A percentile compares a stretch with the other conserved stretches of the same genome.
Conservation (phyloP, 2,797 vertebrate species). For the Tiaroga cobitis region DNA sequence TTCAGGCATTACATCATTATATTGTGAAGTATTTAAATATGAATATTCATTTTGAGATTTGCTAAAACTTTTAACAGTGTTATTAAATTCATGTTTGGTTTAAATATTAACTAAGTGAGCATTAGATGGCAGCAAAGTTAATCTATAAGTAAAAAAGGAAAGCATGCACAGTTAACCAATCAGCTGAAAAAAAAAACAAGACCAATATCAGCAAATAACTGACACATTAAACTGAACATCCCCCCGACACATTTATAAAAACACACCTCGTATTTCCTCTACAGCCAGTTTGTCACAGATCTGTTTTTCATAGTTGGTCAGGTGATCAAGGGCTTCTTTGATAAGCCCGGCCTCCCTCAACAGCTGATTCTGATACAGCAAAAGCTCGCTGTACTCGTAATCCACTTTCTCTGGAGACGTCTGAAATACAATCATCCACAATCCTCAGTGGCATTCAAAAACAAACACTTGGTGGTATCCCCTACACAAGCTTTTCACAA, state of each 20-base stretch:
- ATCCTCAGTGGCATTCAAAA: neutral
- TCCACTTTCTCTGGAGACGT: slow-evolving; percentile 98
- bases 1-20: neutral
- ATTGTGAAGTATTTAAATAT: neutral
- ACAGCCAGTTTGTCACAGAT: slow-evolving; percentile 98
- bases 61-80: neutral
- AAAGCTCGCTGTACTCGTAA: slow-evolving; percentile 96
- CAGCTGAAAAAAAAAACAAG: neutral
- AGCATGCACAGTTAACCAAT: slow-evolving; percentile 58
- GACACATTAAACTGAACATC: neutral
- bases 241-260: neutral
- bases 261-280: slow-evolving; percentile 90
- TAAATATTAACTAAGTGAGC: neutral
- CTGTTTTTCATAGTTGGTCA: slow-evolving; percentile 94
- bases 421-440: slow-evolving; percentile 67
- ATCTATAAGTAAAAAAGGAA: neutral
- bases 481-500: neutral
- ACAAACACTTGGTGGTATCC: neutral
- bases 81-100: neutral
- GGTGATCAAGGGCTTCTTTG: slow-evolving; percentile 95
- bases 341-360: slow-evolving; percentile 92
- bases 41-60: neutral
- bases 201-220: neutral
- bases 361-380: slow-evolving; percentile 98
- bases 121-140: neutral